Percentiles rank a stretch among this genome's conserved stretches.
phyloP scores from a whole-genome alignment of 1,140 invertebrate genomes.

The silkworm (Bombyx mori) region DNA sequence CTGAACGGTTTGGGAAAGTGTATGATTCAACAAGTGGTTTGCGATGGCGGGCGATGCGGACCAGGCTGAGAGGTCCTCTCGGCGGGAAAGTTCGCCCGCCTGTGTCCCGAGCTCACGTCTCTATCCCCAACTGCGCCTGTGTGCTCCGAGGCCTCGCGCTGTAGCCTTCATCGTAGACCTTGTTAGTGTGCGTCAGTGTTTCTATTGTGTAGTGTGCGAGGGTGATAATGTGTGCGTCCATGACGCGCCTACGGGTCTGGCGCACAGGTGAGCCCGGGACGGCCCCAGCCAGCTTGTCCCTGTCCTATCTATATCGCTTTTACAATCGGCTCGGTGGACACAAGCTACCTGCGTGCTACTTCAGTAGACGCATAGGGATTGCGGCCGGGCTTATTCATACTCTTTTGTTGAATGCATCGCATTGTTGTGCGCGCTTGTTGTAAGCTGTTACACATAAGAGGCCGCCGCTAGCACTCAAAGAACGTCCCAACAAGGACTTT shows the following conservation, averaged over 20 bases:
- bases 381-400: conserved; percentile 17
- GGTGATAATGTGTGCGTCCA: conserved; percentile 27
- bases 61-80: conserved; percentile 33
- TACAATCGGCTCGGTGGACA: conserved; percentile 56
- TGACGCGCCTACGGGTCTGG: conserved; percentile 46
- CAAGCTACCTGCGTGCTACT: conserved; percentile 51
- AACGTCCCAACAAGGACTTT: conserved; percentile 9
- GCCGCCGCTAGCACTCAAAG: no score
- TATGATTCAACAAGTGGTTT: conserved; percentile 65
- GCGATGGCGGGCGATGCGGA: conserved; percentile 44
- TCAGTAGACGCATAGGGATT: conserved; percentile 37
- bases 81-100: conserved; percentile 59
- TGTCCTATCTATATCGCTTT: conserved; percentile 54
- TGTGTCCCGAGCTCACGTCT: conserved; percentile 37
- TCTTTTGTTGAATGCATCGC: conserved; percentile 11
- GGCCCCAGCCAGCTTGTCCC: conserved; percentile 48
- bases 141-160: conserved; percentile 30
- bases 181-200: conserved; percentile 22
- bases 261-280: conserved; percentile 59
- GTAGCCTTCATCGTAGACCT: conserved; percentile 33
- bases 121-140: conserved; percentile 19
- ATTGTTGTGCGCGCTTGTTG: conserved; percentile 13
- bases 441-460: conserved; percentile 4
- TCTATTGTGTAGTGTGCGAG: conserved; percentile 19
- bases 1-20: conserved; percentile 43